Evolutionary conservation across 2,888 invertebrate species (phyloP).

Genomic region (Thecophora atra): DNA sequence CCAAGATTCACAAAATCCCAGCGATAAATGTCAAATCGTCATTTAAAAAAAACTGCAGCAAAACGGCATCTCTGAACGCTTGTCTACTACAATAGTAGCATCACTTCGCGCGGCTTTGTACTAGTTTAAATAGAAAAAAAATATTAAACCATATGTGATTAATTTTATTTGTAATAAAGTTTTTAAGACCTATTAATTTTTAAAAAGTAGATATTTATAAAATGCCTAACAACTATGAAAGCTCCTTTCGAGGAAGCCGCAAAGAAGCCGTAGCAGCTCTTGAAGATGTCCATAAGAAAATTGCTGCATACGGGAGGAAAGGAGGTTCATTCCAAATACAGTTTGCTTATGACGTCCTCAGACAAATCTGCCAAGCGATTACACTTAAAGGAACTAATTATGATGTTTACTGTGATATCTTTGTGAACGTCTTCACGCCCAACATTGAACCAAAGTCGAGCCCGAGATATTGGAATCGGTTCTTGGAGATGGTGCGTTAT

Average conservation of each 20-base stretch:
- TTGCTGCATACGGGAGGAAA: not conserved
- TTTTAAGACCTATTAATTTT: not conserved
- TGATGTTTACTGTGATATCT: conserved; percentile 52
- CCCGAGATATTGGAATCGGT: conserved; percentile 50
- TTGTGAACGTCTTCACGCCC: conserved; percentile 45
- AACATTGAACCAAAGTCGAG: conserved; percentile 45
- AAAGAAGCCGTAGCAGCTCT: conserved; percentile 41
- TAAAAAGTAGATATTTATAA: not conserved
- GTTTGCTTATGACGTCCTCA: conserved; percentile 17
- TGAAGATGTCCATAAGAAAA: conserved; percentile 36
- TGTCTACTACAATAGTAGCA: too few species aligned
- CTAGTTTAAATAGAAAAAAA: not conserved
- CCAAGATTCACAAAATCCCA: too few species aligned
- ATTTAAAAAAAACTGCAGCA: too few species aligned
- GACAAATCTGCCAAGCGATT: conserved; percentile 17
- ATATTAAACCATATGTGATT: not conserved
- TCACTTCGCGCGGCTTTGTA: too few species aligned
- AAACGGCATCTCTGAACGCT: too few species aligned
- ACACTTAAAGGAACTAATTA: conserved; percentile 44
- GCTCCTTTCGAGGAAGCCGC: conserved; percentile 45
- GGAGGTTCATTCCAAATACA: not conserved
- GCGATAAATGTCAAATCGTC: too few species aligned
- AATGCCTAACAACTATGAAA: conserved; percentile 38
- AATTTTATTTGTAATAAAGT: not conserved
- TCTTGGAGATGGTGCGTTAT: conserved; percentile 51